Evolutionary conservation across 2,113 vertebrate genomes (phyloP).

Genomic region (Meles meles): DNA sequence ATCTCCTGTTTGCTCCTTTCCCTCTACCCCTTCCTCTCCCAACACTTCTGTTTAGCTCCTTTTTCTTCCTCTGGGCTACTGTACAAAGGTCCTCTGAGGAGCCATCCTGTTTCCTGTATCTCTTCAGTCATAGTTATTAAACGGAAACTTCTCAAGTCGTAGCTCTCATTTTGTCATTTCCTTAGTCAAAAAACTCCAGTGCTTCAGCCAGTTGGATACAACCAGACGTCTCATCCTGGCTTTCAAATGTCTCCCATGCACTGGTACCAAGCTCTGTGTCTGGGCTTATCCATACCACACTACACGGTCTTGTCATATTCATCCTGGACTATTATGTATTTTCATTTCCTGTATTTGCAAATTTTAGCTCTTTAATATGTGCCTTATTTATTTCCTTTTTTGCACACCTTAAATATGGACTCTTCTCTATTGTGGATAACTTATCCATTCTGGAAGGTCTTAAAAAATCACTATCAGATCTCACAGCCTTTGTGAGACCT

Average conservation of each 20-base stretch:
- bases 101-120: neutral
- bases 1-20: neutral
- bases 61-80: neutral
- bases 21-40: neutral
- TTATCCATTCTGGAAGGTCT: neutral
- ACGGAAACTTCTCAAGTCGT: neutral
- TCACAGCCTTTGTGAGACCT: neutral
- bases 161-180: neutral
- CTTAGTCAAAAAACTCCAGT: neutral
- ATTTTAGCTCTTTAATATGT: neutral
- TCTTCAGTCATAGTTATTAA: neutral
- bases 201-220: neutral
- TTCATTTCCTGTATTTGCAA: neutral
- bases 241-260: neutral
- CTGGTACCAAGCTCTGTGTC: neutral
- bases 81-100: neutral
- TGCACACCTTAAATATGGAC: neutral
- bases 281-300: neutral
- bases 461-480: neutral
- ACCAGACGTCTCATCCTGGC: neutral
- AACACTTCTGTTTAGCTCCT: neutral
- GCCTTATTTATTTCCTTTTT: neutral
- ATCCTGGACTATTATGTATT: neutral
- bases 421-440: neutral
- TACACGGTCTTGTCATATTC: neutral